Conservation (phyloP, 2,888 invertebrate genomes). For the Pycnomerus fuliginosus region DNA sequence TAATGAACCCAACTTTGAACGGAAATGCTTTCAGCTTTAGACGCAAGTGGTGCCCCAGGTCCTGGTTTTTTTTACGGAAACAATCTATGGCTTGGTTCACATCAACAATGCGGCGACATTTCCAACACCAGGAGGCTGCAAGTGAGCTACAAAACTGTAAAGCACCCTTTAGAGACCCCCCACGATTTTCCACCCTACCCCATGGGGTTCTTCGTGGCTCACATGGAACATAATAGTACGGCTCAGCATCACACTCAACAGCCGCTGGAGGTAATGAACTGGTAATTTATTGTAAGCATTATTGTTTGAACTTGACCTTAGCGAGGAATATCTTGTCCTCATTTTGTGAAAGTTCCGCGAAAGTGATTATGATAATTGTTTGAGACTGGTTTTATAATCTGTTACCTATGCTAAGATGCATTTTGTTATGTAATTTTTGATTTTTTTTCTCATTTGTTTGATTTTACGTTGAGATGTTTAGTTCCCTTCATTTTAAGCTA, state of each 20-base stretch:
- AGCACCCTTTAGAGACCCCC: constrained; percentile 39
- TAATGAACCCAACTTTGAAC: no score
- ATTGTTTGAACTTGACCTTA: constrained; percentile 17
- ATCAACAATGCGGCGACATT: constrained; percentile 55
- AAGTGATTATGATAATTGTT: constrained; percentile 10
- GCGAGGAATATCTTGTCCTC: constrained; percentile 5
- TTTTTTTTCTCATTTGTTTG: neutral
- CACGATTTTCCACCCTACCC: constrained; percentile 51
- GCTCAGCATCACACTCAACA: constrained; percentile 49
- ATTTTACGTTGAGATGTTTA: no score
- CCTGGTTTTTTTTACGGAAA: constrained; percentile 61
- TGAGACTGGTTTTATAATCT: constrained; percentile 4
- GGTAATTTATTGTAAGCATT: neutral
- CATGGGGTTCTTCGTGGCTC: constrained; percentile 48
- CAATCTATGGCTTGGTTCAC: constrained; percentile 61
- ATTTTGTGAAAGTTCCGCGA: constrained; percentile 12
- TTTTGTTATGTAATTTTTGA: constrained; percentile 2
- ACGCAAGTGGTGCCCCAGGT: constrained; percentile 58
- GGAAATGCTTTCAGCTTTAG: constrained; percentile 55
- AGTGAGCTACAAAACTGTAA: constrained; percentile 34
- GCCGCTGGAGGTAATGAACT: constrained; percentile 51
- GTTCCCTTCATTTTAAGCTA: no score
- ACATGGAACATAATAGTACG: constrained; percentile 52
- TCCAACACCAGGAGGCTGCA: constrained; percentile 38
- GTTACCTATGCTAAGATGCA: neutral